Base-by-base conservation (phyloP, 1,140 invertebrate genomes). In the Diorhabda elongata region DNA sequence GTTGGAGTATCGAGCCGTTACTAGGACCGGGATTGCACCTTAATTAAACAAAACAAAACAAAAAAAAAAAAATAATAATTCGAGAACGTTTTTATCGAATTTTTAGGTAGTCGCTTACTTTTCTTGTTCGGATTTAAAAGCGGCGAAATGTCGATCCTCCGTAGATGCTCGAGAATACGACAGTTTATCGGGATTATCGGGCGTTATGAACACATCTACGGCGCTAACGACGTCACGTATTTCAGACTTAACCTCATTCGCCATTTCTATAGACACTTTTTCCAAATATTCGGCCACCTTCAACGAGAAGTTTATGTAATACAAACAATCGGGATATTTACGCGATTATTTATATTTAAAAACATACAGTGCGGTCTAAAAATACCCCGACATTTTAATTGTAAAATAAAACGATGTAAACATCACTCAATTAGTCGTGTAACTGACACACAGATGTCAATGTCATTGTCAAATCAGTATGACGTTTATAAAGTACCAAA, bases 221-320 rank as follows among this genome's bases (percentile, higher is more conserved):
- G 88, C 87, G 75, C 85, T 91, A 9, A 92, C 85, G 78, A 86
- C 85, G 76, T 90, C 88, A 60, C 89, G 83, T 64, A 92, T 90
- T 77, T 92, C 90, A 9, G 89, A 88, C 77, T 91, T 92, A 6
- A 92, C 87, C 81, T 92, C 90, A 68, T 89, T 90, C 9, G 90
- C 90, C 87, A 92, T 90, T 76, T 91, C 90, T 74, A 86, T 88
- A 0, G 90, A 91, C 73, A 91, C 88, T 73, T 90, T 90, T 84
- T 90, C 90, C 6, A 92, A 79, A 76, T 90, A 91, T 75, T 91
- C 88, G 0, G 90, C 88, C 58, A 92, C 88, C 72, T 90, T 86
- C 3, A 70, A 59, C n/a, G 26, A 57, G 3, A 66, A 58, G 8
- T 26, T 26, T 26, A 26, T 26, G 26, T 26, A 26, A 26, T 26